These are phyloP conservation scores for Balaenoptera acutorostrata DNA, from an alignment of 2,113 vertebrate genomes.

Conservation along the genomic window DNA sequence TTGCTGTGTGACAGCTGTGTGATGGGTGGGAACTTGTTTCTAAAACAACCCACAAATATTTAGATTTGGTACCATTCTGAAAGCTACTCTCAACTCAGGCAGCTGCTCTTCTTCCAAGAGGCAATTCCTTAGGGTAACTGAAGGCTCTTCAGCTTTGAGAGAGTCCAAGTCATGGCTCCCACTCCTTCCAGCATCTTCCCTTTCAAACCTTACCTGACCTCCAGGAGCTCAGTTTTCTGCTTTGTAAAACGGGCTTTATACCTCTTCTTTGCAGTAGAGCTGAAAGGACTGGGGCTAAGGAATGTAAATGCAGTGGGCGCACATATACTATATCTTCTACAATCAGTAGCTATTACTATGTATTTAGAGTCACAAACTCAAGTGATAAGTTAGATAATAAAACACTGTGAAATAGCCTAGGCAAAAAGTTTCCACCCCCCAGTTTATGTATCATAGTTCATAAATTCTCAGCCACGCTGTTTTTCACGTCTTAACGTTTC, in stretches of 20 bases:
- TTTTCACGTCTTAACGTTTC: background rate
- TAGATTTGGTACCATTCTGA: constrained; percentile 9
- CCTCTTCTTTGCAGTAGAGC: background rate
- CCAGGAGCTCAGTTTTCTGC: background rate
- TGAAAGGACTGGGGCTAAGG: background rate
- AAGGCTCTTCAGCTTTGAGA: background rate
- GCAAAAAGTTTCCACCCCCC: background rate
- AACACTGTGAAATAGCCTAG: background rate
- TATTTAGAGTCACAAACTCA: background rate
- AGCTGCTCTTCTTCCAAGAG: background rate
- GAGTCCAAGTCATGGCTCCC: background rate
- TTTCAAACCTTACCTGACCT: background rate
- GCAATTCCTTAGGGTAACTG: background rate
- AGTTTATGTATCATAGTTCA: background rate
- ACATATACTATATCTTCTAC: background rate
- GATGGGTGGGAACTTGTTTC: constrained; percentile 30
- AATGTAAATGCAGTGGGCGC: background rate
- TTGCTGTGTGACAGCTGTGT: constrained; percentile 8
- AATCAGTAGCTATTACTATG: background rate
- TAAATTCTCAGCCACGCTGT: background rate
- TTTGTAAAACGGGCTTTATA: background rate
- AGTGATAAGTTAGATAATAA: background rate
- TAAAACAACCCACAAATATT: constrained; percentile 61
- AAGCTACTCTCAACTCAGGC: background rate
- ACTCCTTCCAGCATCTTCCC: background rate